Percentiles rank a stretch among this genome's conserved stretches.
phyloP scores from a whole-genome alignment of 2,797 vertebrate genomes.

The Malacoctenus gilli region DNA sequence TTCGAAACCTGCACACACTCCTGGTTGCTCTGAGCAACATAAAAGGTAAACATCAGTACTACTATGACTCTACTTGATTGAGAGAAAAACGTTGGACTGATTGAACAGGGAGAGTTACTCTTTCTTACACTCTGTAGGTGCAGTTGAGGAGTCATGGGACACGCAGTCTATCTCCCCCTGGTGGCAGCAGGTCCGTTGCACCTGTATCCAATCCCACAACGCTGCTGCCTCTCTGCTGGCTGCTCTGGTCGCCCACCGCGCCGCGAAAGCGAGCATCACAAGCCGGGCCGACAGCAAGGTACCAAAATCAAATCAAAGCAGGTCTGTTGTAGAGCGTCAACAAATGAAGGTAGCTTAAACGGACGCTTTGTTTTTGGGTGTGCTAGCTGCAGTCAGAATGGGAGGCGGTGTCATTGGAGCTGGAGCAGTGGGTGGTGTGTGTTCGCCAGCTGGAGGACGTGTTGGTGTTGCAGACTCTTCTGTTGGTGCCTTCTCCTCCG shows the following conservation, averaged over 20 bases:
- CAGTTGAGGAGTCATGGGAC: conserved; percentile 92
- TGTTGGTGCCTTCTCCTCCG: conserved; percentile 78
- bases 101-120: too few species aligned
- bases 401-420: conserved; percentile 95
- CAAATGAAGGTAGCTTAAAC: too few species aligned
- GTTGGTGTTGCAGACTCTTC: conserved; percentile 91
- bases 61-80: too few species aligned
- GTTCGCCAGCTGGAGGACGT: conserved; percentile 94
- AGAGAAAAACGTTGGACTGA: too few species aligned
- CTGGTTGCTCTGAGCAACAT: conserved; percentile 90
- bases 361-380: background rate
- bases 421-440: conserved; percentile 94
- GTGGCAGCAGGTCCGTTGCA: conserved; percentile 94
- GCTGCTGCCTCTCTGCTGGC: conserved; percentile 89
- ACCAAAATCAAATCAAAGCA: background rate
- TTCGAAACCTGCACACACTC: conserved; percentile 85
- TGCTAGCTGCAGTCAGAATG: conserved; percentile 84
- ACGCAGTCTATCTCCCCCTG: conserved; percentile 92
- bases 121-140: conserved; percentile 80
- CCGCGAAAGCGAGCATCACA: conserved; percentile 84
- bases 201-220: conserved; percentile 89
- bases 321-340: too few species aligned
- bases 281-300: conserved; percentile 86
- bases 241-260: conserved; percentile 87
- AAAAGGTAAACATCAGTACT: conserved; percentile 86